A percentile compares a stretch with the other conserved stretches of the same genome.
phyloP scores from a whole-genome alignment of 2,113 vertebrate species.

The Grus americana region DNA sequence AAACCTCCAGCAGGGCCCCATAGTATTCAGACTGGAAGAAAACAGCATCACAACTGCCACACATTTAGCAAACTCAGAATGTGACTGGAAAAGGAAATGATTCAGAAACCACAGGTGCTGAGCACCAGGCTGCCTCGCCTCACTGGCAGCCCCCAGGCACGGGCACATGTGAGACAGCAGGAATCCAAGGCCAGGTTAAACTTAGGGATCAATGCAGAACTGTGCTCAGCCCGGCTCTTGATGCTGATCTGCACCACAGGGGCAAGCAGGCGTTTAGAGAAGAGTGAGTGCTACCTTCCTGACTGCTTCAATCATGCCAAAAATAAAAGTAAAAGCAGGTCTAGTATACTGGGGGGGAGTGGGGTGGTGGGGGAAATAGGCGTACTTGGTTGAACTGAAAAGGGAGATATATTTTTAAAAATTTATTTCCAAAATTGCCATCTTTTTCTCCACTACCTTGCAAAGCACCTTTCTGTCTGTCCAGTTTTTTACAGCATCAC shows the following conservation, averaged over 20 bases:
- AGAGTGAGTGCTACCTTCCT: not conserved
- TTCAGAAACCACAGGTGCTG: conserved; percentile 64
- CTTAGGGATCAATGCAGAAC: not conserved
- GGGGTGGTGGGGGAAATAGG: not conserved
- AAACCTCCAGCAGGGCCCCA: not conserved
- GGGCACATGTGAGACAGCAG: not conserved
- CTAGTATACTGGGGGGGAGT: not conserved
- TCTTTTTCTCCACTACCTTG: not conserved
- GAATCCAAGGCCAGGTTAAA: not conserved
- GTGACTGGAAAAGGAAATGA: conserved; percentile 62
- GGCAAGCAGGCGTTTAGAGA: not conserved
- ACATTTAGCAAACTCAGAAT: conserved; percentile 18
- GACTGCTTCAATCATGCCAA: not conserved
- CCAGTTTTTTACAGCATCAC: not conserved
- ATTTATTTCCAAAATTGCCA: not conserved
- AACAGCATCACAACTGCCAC: not conserved
- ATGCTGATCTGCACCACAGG: not conserved
- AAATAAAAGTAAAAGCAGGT: conserved; percentile 5
- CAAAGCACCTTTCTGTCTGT: not conserved
- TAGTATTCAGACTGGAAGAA: conserved; percentile 2
- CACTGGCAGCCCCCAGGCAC: not conserved
- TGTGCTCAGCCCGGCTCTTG: not conserved
- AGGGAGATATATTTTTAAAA: not conserved
- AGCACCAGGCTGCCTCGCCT: not conserved
- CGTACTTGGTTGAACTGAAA: not conserved